These are phyloP conservation scores for Danaus chrysippus DNA, from an alignment of 2,888 invertebrate species.

Conservation along the genomic window DNA sequence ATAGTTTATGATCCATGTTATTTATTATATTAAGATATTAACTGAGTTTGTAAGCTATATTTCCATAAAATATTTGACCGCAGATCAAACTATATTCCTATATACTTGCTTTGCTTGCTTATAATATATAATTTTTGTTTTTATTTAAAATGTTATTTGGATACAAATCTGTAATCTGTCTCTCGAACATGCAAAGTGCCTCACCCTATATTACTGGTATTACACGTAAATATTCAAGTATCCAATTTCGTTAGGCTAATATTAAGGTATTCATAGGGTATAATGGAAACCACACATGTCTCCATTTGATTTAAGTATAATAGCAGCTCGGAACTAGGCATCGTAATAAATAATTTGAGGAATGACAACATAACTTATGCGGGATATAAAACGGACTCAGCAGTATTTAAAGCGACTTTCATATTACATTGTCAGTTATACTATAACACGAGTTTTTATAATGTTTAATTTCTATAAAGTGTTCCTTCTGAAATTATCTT, in stretches of 20 bases:
- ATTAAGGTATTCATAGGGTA: slow-evolving; percentile 5
- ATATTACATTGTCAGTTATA: slow-evolving; percentile 31
- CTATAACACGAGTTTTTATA: slow-evolving; percentile 19
- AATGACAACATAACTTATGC: slow-evolving; percentile 41
- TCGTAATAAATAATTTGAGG: slow-evolving; percentile 42
- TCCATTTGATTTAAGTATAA: slow-evolving; percentile 28
- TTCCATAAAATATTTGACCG: too few relatives aligned
- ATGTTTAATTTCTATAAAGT: neutral
- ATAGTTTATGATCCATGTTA: too few relatives aligned
- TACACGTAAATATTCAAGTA: neutral
- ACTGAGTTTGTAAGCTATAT: too few relatives aligned
- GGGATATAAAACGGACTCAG: slow-evolving; percentile 37
- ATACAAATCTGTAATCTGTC: too few relatives aligned
- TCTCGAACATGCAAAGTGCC: too few relatives aligned
- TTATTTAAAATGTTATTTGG: too few relatives aligned
- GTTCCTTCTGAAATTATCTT: neutral
- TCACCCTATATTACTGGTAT: neutral
- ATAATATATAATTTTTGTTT: too few relatives aligned
- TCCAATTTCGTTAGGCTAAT: neutral
- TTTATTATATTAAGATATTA: too few relatives aligned
- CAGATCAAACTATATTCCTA: too few relatives aligned
- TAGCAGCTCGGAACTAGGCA: slow-evolving; percentile 34
- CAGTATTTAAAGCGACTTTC: slow-evolving; percentile 37
- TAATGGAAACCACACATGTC: slow-evolving; percentile 23
- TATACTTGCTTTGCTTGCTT: too few relatives aligned